A percentile compares a stretch with the other conserved stretches of the same genome.
phyloP scores from a whole-genome alignment of 1,140 invertebrate species.

The Panonychus citri region DNA sequence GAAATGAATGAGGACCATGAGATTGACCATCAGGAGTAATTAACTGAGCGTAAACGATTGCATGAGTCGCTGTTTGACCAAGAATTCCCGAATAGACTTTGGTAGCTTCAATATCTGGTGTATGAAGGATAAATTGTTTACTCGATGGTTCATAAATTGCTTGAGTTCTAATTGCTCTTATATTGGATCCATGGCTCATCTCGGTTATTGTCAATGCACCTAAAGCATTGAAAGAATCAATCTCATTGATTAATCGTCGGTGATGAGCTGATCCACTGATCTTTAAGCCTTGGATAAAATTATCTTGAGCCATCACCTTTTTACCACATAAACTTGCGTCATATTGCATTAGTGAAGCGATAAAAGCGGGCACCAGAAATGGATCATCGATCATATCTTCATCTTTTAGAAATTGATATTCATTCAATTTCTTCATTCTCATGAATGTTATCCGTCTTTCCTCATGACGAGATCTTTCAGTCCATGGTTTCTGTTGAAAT shows the following conservation, averaged over 20 bases:
- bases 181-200: constrained; percentile 77
- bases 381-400: constrained; percentile 29
- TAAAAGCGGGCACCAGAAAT: constrained; percentile 20
- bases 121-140: constrained; percentile 58
- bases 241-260: constrained; percentile 37
- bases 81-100: constrained; percentile 86
- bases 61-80: constrained; percentile 62
- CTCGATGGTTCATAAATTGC: constrained; percentile 55
- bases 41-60: constrained; percentile 66
- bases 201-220: constrained; percentile 80
- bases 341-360: constrained; percentile 35
- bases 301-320: constrained; percentile 24
- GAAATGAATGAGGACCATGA: constrained; percentile 62
- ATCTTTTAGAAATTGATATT: constrained; percentile 35
- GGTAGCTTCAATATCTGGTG: constrained; percentile 74
- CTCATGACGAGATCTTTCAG: constrained; percentile 39
- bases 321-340: constrained; percentile 42
- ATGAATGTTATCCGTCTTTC: constrained; percentile 32
- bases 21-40: constrained; percentile 47
- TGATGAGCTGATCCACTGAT: constrained; percentile 54
- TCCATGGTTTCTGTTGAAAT: constrained; percentile 34
- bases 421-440: constrained; percentile 34
- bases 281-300: constrained; percentile 23
- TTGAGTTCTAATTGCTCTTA: constrained; percentile 62
- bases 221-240: constrained; percentile 35